phyloP scores from a whole-genome alignment of 2,113 vertebrate species.

The Brachyhypopomus gauderio region DNA sequence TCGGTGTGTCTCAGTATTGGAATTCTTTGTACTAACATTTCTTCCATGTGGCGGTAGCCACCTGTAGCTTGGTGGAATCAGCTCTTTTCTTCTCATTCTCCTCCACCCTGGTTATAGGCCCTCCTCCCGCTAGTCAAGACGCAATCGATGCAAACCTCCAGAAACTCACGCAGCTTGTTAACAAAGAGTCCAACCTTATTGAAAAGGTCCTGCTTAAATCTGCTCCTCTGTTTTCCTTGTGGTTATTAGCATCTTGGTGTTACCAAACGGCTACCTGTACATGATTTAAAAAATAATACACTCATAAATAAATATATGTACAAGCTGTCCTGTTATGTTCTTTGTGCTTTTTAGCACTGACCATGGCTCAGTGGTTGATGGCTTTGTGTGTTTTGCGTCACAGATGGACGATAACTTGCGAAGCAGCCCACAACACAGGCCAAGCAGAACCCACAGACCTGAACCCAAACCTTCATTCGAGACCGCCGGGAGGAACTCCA shows the following conservation, averaged over 20 bases:
- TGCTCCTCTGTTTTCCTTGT: constrained; percentile 64
- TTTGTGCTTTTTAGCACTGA: neutral
- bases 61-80: constrained; percentile 32
- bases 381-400: constrained; percentile 60
- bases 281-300: too few species aligned
- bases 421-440: constrained; percentile 92
- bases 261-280: neutral
- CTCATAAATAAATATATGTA: neutral
- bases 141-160: constrained; percentile 93
- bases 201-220: constrained; percentile 88
- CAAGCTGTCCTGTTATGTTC: neutral
- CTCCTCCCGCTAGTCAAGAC: constrained; percentile 82
- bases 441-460: constrained; percentile 83
- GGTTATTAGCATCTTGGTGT: neutral
- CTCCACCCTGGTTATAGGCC: constrained; percentile 77
- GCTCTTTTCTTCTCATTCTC: constrained; percentile 43
- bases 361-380: neutral
- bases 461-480: constrained; percentile 79
- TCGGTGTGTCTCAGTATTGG: constrained; percentile 41
- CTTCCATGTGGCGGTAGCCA: constrained; percentile 24
- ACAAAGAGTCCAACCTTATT: constrained; percentile 99
- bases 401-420: constrained; percentile 98
- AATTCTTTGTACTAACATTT: constrained; percentile 50
- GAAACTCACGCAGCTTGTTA: constrained; percentile 99
- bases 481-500: constrained; percentile 75